Base-by-base conservation (phyloP, 2,888 invertebrate species). In the Drosophila sordidula region DNA sequence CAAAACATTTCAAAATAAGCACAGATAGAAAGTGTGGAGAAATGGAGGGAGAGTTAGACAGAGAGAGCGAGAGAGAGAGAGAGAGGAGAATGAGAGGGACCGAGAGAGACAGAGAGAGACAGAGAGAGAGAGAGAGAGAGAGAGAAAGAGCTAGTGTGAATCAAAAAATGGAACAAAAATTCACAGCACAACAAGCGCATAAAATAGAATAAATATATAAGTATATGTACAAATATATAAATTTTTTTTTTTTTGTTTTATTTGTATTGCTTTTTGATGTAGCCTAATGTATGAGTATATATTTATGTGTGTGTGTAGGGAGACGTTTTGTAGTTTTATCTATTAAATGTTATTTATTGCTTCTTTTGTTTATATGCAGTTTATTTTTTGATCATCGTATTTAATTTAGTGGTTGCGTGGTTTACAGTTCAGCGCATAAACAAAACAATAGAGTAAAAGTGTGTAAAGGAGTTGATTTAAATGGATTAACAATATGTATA, bases 111-210 rank as follows among this genome's bases (percentile, higher is more conserved):
- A 18, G 22, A 46, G 4, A 29, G 11, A 41, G 8, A 38, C 25
- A 58, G 6, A 59, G 29, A 54, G 6, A 42, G 34, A 36, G 18
- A 42, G n/a, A 45, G 8, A 42, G 22, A 50, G 8, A 45, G 6
- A 49, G 36, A 32, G 14, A 44, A 34, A 54, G 2, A 44, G 14
- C 45, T 16, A 38, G 26, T 51, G 55, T 57, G 54, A 55, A 56
- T 41, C 51, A 58, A 64, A 79, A 54, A 54, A 51, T 68, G 61
- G 58, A 76, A 76, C 57, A 64, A 71, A 79, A 67, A 76, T 84
- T 82, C 80, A 82, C 67, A 79, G 54, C 78, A 84, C 86, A 87
- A 85, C 78, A 87, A 79, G 78, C 87, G 81, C 82, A 87, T 75
- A 85, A 76, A 79, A 75, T 72, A 74, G 63, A 69, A 75, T 72